These are phyloP conservation scores for Frankliniella intonsa DNA, from an alignment of 2,888 invertebrate species.

Conservation along the genomic window DNA sequence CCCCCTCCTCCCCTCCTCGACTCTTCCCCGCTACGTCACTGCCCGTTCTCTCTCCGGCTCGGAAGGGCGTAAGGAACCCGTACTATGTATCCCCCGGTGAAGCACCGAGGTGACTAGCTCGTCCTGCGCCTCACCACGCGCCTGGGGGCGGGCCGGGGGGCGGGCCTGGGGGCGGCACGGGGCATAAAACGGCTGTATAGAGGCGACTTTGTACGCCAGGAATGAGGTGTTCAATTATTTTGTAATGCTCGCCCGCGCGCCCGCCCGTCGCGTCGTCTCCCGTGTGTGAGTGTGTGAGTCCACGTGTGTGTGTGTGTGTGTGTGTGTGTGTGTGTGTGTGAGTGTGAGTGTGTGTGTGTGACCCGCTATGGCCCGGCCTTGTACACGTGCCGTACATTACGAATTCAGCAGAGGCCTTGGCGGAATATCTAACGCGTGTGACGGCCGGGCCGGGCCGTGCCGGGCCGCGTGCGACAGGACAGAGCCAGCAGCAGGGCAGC, in stretches of 20 bases:
- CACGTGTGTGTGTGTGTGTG: background rate
- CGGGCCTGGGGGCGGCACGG: too few relatives aligned
- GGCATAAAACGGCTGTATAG: too few relatives aligned
- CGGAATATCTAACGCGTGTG: background rate
- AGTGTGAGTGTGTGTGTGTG: background rate
- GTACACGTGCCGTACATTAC: background rate
- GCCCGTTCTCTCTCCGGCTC: background rate
- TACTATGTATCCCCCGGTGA: background rate
- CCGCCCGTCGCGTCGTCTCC: too few relatives aligned
- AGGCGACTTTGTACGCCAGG: too few relatives aligned
- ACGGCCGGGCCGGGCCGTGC: background rate
- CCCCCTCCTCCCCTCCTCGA: background rate
- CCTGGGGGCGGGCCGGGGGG: background rate
- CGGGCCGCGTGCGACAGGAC: too few relatives aligned
- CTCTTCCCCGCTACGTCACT: background rate
- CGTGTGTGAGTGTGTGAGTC: background rate
- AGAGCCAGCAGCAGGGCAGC: too few relatives aligned
- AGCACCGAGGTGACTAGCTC: background rate
- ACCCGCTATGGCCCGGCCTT: background rate
- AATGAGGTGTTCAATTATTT: too few relatives aligned
- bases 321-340: background rate
- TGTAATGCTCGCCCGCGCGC: too few relatives aligned
- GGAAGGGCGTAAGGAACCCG: constrained; percentile 1
- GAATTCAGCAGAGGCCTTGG: background rate
- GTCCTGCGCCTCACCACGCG: too few relatives aligned